Evolutionary conservation across 2,797 vertebrate genomes (phyloP), one percentile per base, ranked within the genome.

Genomic region (Lutjanus campechanus): DNA sequence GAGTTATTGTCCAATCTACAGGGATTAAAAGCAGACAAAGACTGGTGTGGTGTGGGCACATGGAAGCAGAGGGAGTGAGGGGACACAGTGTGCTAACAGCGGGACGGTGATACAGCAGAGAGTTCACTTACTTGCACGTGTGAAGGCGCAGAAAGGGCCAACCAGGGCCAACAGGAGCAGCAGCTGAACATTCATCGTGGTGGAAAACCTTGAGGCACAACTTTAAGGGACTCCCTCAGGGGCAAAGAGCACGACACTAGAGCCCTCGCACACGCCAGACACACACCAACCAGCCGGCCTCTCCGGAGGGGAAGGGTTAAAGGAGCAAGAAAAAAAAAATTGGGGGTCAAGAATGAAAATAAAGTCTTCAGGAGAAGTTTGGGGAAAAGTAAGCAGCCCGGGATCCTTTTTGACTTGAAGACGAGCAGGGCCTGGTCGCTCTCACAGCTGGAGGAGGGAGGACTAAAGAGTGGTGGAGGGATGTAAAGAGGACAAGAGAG

Each of bases 51-150:
- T 74, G 73, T 73, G 85, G 87, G 85, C 88, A 92, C 89, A 92
- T 91, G 91, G 89, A 91, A 79, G 77, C 61, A 77, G 83, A 86
- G 70, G 56, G 25, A 87, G 76, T 58, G 69, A 85, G 85, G 83
- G 90, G 88, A 94, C 90, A 92, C 55, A 22, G 89, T 87, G 92
- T 91, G 92, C 91, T 86, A 85, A 84, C 72, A 74, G 73, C 73
- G 76, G 81, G 82, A 89, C 69, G 10, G 64, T 65, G 68, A 89
- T 50, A 36, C 5, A 76, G 43, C 64, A 63, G 69, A 77, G 75
- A 70, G 55, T 87, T 81, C 55, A 95, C 96, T 96, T 95, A 96
- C 96, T 94, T 93, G 95, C 92, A 83, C 79, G 83, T 79, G 93
- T 89, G 84, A 93, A 87, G 79, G 87, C 85, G 74, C 90, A 94